Percentiles rank a stretch among this genome's conserved stretches.
Evolutionary conservation across 2,113 vertebrate genomes (phyloP).

Genomic region (Isichthys henryi): DNA sequence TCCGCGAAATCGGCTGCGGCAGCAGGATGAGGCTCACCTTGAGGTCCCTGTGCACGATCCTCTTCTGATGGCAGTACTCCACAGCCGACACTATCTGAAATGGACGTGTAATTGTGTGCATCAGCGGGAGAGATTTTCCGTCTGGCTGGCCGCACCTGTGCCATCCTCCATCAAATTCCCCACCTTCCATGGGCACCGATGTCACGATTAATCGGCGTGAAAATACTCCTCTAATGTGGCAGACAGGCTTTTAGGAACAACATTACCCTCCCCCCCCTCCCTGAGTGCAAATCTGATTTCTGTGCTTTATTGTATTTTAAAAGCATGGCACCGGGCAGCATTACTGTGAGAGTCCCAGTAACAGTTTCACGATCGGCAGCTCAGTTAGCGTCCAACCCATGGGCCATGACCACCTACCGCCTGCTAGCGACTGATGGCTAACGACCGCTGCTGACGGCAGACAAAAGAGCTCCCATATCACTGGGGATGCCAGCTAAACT

Average conservation of each 20-base stretch:
- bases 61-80: slow-evolving; percentile 95
- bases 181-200: not conserved
- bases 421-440: not conserved
- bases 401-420: not conserved
- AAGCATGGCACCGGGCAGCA: not conserved
- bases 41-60: slow-evolving; percentile 93
- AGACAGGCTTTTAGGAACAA: not conserved
- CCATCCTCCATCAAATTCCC: not conserved
- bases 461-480: not conserved
- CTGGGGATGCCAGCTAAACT: not conserved
- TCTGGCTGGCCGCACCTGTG: not conserved
- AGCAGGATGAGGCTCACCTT: slow-evolving; percentile 64
- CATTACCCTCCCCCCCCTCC: not conserved
- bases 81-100: slow-evolving; percentile 97
- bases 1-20: not conserved
- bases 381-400: not conserved
- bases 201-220: not conserved
- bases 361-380: not conserved
- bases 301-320: not conserved
- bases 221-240: not conserved
- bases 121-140: not conserved
- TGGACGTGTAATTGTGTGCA: slow-evolving; percentile 23
- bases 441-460: not conserved
- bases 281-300: not conserved
- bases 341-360: not conserved